These are phyloP conservation scores for Daphoenositta chrysoptera DNA, from an alignment of 2,113 vertebrate genomes.

Conservation along the genomic window DNA sequence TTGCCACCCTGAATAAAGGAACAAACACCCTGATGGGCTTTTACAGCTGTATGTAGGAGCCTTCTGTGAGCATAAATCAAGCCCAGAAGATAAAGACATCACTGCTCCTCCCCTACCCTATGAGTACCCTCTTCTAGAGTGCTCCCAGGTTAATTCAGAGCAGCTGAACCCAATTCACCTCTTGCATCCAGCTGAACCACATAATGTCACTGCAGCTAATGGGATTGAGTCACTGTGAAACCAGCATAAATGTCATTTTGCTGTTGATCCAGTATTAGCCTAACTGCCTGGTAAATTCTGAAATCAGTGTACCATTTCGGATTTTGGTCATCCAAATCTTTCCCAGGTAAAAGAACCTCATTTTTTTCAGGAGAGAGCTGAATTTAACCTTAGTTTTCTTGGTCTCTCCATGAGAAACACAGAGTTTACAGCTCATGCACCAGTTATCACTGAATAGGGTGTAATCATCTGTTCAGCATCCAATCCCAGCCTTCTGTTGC, in stretches of 20 bases:
- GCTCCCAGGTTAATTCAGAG: background rate
- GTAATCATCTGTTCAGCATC: background rate
- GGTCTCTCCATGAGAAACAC: background rate
- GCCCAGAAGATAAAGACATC: background rate
- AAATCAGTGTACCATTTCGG: background rate
- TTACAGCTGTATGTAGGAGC: background rate
- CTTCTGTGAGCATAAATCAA: background rate
- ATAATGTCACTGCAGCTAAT: background rate
- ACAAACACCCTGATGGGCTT: background rate
- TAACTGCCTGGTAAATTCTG: background rate
- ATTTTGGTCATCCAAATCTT: background rate
- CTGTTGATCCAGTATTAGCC: background rate
- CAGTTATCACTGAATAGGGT: background rate
- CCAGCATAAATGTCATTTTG: background rate
- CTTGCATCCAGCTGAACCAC: background rate
- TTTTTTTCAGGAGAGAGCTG: background rate
- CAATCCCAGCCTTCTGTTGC: background rate
- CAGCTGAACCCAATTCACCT: background rate
- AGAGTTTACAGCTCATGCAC: background rate
- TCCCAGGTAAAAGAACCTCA: background rate
- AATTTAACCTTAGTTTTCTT: background rate
- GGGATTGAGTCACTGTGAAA: constrained; percentile 1
- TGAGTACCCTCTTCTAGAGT: background rate
- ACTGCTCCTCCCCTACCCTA: background rate
- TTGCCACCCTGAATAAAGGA: background rate